Conservation (phyloP, 2,113 vertebrate genomes). For the Rhinichthys klamathensis region DNA sequence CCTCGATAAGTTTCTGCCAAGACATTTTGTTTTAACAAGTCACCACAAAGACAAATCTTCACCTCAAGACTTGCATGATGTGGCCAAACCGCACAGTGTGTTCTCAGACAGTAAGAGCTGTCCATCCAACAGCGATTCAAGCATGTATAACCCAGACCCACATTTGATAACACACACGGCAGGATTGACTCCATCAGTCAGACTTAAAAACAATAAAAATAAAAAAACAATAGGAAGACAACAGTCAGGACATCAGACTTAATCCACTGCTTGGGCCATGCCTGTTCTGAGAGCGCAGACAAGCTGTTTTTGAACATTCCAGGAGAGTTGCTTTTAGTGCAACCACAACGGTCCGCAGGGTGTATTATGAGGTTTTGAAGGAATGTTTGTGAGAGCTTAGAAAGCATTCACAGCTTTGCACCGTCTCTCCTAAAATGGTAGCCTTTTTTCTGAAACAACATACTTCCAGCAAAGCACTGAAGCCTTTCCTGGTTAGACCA, state of each 20-base stretch:
- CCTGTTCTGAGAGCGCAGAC: background rate
- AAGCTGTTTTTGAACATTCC: background rate
- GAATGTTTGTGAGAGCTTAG: slow-evolving; percentile 80
- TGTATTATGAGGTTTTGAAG: slow-evolving; percentile 71
- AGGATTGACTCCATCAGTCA: slow-evolving; percentile 17
- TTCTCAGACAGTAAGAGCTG: background rate
- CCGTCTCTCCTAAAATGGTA: slow-evolving; percentile 70
- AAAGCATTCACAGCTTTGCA: slow-evolving; percentile 76
- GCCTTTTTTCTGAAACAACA: slow-evolving; percentile 55
- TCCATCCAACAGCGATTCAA: slow-evolving; percentile 17
- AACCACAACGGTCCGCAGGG: slow-evolving; percentile 22
- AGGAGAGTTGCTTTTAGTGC: slow-evolving; percentile 13
- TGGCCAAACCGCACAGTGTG: background rate
- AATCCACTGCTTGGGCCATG: background rate
- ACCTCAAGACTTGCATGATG: slow-evolving; percentile 1
- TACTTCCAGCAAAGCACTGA: slow-evolving; percentile 46
- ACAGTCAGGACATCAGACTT: slow-evolving; percentile 19
- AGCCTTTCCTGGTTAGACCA: background rate
- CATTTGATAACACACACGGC: background rate
- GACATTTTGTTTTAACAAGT: background rate
- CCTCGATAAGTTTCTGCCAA: background rate
- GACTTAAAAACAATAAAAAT: slow-evolving; percentile 19
- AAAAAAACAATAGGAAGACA: background rate
- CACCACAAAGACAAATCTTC: slow-evolving; percentile 9
- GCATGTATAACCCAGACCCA: background rate